phyloP scores from a whole-genome alignment of 2,797 vertebrate genomes.

The Chaunax sp. region DNA sequence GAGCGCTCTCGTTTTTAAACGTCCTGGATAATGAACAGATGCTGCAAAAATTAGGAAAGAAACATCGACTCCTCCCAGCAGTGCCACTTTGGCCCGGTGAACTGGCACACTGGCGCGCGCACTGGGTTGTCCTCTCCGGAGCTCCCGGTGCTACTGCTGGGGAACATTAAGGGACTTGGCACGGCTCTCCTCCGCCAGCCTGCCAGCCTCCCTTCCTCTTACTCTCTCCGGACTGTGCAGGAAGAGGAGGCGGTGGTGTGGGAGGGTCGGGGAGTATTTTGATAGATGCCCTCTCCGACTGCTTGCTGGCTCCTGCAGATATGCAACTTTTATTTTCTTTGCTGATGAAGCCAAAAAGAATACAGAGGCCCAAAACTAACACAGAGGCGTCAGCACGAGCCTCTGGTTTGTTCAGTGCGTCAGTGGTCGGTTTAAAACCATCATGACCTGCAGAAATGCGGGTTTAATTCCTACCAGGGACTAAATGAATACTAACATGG shows the following conservation, averaged over 20 bases:
- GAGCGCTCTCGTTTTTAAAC: conserved; percentile 82
- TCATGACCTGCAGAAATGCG: conserved; percentile 18
- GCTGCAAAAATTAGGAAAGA: conserved; percentile 88
- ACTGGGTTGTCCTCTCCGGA: conserved; percentile 80
- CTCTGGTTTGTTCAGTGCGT: neutral
- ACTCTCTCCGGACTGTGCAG: conserved; percentile 69
- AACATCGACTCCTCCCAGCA: conserved; percentile 89
- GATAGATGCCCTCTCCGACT: conserved; percentile 78
- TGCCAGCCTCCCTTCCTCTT: conserved; percentile 72
- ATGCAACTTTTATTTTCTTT: conserved; percentile 43
- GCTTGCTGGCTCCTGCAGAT: conserved; percentile 48
- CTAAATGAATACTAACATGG: neutral
- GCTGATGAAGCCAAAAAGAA: conserved; percentile 63
- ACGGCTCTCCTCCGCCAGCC: conserved; percentile 65
- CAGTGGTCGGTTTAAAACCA: conserved; percentile 10
- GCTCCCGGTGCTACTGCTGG: conserved; percentile 81
- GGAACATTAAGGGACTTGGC: conserved; percentile 86
- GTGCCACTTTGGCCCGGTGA: conserved; percentile 83
- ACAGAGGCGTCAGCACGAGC: conserved; percentile 23
- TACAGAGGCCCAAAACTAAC: conserved; percentile 40
- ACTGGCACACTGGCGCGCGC: conserved; percentile 78
- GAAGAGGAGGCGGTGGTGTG: conserved; percentile 37
- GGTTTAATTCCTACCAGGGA: conserved; percentile 33
- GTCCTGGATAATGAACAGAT: conserved; percentile 90
- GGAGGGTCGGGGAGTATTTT: conserved; percentile 64